Evolutionary conservation across 2,113 vertebrate species (phyloP), one percentile per base, ranked within the genome.

Genomic region (Ochotona princeps): DNA sequence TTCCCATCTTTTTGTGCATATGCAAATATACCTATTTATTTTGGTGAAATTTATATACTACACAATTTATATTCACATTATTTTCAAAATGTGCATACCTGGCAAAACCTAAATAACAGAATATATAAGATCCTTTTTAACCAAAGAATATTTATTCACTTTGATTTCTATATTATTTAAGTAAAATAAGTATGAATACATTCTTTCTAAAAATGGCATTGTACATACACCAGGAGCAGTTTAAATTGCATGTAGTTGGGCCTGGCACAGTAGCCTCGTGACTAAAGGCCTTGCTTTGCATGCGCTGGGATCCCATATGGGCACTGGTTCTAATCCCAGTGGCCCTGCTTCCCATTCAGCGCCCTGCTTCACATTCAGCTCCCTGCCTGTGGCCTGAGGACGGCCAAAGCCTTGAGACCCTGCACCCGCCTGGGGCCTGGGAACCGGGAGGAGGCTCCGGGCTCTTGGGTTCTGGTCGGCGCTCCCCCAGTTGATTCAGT

Each of bases 11-110:
- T 17, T 63, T 73, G 12, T 63, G 20, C 14, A 74, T 49, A 26
- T 32, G 2, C 28, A 38, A 30, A 35, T 65, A 88, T 44, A 20
- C 14, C 7, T 94, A 28, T 85, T 90, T 12, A 72, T 89, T 82
- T 91, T 76, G 87, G 15, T 76, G 17, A 85, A 51, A 14, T 57
- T 87, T 90, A 63, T 82, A 74, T 92, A 23, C 69, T 84, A 79
- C 0, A n/a, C 28, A 78, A 57, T 26, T 79, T 15, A 79, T 87
- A 75, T 1, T 13, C 28, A 51, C 17, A 9, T 73, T 72, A 44
- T 44, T 44, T 44, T 44, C 38, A 44, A 92, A 82, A 86, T n/a
- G 2, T 61, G 51, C 93, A 13, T 0, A 65, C 7, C 1, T 8
- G 92, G 12, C 35, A 57, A 92, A 88, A 23, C 12, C 57, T 38